Evolutionary conservation across 2,888 invertebrate genomes (phyloP).

Genomic region (Pemphredon lugubris): DNA sequence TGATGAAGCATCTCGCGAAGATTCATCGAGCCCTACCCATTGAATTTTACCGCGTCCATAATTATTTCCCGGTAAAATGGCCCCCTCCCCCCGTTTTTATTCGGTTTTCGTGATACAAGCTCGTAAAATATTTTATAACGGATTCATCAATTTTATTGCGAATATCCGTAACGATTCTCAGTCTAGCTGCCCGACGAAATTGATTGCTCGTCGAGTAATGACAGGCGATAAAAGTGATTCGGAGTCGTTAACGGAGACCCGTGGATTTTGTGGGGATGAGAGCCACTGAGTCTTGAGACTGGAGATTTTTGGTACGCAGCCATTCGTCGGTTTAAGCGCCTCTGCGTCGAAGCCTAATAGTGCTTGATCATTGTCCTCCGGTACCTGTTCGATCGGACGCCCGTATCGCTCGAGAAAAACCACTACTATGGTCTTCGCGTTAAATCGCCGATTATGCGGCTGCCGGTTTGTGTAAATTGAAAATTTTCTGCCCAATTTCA

Average conservation of each 20-base stretch:
- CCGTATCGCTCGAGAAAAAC: constrained; percentile 56
- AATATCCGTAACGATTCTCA: no score
- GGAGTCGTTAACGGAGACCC: no score
- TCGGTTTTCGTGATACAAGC: no score
- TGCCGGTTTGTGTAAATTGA: constrained; percentile 62
- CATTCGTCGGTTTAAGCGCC: constrained; percentile 30
- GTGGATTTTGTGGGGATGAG: constrained; percentile 16
- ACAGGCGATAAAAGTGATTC: no score
- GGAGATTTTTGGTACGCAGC: constrained; percentile 1
- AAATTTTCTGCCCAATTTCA: constrained; percentile 73
- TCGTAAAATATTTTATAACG: no score
- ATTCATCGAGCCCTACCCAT: constrained; percentile 50
- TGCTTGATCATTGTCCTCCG: constrained; percentile 70
- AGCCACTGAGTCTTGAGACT: constrained; percentile 11
- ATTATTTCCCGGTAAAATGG: constrained; percentile 34
- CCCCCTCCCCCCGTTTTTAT: no score
- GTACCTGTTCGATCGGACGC: constrained; percentile 49
- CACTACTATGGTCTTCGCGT: constrained; percentile 60
- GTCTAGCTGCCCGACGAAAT: no score
- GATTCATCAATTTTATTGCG: no score
- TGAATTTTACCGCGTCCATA: constrained; percentile 39
- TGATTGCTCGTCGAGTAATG: no score
- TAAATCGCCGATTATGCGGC: constrained; percentile 71
- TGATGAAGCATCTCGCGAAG: constrained; percentile 45
- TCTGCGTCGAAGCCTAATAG: constrained; percentile 65